Evolutionary conservation across 2,888 invertebrate species (phyloP), one percentile per base, ranked within the genome.

Genomic region (Toxonevra muliebris): DNA sequence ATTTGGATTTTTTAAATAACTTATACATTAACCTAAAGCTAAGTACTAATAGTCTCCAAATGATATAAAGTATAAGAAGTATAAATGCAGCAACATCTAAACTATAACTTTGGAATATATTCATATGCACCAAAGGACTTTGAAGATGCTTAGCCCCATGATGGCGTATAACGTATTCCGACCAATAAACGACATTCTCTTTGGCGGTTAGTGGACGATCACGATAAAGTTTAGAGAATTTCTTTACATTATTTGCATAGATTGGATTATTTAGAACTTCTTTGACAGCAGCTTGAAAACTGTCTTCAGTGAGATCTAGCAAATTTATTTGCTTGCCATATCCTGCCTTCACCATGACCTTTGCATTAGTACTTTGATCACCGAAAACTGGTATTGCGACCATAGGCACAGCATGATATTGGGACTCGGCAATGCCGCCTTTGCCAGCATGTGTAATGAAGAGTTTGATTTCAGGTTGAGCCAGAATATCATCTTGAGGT

Each of bases 381-480:
- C 76, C 84, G 67, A 83, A 82, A 4, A 83, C 73, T 3, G 85
- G 84, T 11, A 84, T 69, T 0, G 82, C 83, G 42, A 84, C 57
- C 80, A 84, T 83, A 2, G 90, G 90, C 0, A 90, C 87, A n/a
- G 87, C 90, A 74, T 89, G 85, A 77, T 86, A 89, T 53, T 87
- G 86, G 0, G 90, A 87, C 80, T 91, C 91, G 74, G 88, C 88
- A 1, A 89, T 86, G 53, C 90, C 89, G 70, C 90, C 89, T 68
- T 90, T 85, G 4, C 91, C 91, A 5, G 90, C 91, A 75, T 91
- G 91, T 0, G 90, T 88, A 74, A 92, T 87, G 75, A 92, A 91
- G 0, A 89, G 78, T 77, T 86, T 87, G 12, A 88, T 76, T 63
- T 89, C 89, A 0, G 87, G 87, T 80, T 90, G 89, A 0, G 87